Conservation (phyloP, 2,113 vertebrate species). For the Stegostoma tigrinum region DNA sequence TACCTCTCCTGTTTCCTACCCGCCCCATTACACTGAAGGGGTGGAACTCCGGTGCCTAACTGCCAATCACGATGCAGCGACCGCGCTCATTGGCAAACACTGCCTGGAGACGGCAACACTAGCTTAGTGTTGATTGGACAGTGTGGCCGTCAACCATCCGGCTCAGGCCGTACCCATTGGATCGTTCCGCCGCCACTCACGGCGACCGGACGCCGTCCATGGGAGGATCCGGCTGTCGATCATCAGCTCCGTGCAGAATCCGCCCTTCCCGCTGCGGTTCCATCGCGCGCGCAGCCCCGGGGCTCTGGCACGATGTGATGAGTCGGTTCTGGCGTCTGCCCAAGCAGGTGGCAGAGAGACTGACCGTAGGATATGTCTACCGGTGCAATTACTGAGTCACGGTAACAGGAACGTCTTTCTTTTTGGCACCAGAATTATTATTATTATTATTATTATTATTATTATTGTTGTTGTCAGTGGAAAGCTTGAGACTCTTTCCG, state of each 20-base stretch:
- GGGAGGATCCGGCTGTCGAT: not conserved
- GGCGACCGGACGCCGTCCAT: not conserved
- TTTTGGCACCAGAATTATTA: not conserved
- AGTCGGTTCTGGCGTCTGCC: too few relatives aligned
- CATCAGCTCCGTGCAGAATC: not conserved
- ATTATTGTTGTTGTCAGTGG: not conserved
- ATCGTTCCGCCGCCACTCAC: not conserved
- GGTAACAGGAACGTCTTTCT: not conserved
- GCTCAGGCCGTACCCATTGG: not conserved
- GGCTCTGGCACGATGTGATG: not conserved
- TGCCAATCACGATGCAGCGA: not conserved
- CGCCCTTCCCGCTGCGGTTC: not conserved
- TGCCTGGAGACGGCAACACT: accelerated
- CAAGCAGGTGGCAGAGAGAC: not conserved
- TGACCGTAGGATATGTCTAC: not conserved
- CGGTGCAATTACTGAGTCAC: not conserved
- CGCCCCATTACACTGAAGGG: too few relatives aligned
- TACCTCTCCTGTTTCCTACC: too few relatives aligned
- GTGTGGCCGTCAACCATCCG: not conserved
- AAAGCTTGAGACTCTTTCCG: not conserved
- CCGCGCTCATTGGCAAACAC: not conserved
- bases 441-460: not conserved
- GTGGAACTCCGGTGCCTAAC: not conserved
- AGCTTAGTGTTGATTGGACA: not conserved
- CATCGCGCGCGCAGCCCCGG: not conserved